A percentile compares a stretch with the other conserved stretches of the same genome.
Conservation (phyloP, 2,888 invertebrate genomes). For the Andrena haemorrhoa region DNA sequence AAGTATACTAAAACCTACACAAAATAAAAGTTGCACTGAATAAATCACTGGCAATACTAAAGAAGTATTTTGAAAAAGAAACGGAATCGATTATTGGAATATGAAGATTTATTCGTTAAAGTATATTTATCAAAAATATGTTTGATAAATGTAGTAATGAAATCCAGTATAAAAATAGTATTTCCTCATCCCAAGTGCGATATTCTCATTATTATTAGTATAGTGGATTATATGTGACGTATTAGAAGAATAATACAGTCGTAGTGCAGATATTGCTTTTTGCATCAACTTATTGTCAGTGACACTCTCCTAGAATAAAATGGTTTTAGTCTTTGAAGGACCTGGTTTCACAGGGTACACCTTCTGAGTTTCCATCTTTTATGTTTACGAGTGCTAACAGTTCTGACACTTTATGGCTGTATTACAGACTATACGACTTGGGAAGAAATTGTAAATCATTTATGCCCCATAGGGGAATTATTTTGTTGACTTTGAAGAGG, state of each 20-base stretch:
- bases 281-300: neutral
- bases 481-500: neutral
- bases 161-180: neutral
- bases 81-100: too few relatives aligned
- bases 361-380: slow-evolving; percentile 25
- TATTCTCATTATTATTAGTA: neutral
- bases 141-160: slow-evolving; percentile 1
- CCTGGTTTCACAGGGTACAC: slow-evolving; percentile 15
- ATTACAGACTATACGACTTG: slow-evolving; percentile 19
- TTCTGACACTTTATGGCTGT: slow-evolving; percentile 30
- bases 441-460: slow-evolving; percentile 23
- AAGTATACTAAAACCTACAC: too few relatives aligned
- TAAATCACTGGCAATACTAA: too few relatives aligned
- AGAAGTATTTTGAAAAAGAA: too few relatives aligned
- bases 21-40: too few relatives aligned
- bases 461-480: slow-evolving; percentile 5
- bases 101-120: too few relatives aligned
- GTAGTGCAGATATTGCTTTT: slow-evolving; percentile 20
- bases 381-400: slow-evolving; percentile 39
- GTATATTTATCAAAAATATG: too few relatives aligned
- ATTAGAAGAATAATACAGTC: slow-evolving; percentile 19
- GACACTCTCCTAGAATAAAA: slow-evolving; percentile 36
- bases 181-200: neutral
- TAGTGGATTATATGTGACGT: slow-evolving; percentile 13
- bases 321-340: slow-evolving; percentile 21